phyloP scores from a whole-genome alignment of 2,113 vertebrate species.

The Monopterus albus region DNA sequence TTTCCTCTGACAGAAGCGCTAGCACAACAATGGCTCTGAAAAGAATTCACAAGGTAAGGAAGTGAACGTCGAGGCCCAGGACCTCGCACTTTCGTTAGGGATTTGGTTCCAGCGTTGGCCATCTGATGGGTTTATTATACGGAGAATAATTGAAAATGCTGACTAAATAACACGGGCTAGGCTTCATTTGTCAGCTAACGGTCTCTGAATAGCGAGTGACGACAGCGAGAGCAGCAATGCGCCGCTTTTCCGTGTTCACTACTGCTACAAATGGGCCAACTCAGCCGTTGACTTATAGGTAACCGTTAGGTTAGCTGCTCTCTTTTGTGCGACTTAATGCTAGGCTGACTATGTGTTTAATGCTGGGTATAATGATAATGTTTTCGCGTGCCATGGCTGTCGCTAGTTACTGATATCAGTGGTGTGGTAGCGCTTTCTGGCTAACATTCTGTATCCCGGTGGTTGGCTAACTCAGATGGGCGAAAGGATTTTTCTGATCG shows the following conservation, averaged over 20 bases:
- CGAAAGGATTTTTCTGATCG: constrained; percentile 23
- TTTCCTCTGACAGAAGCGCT: constrained; percentile 85
- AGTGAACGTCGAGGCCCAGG: constrained; percentile 79
- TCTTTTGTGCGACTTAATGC: no score
- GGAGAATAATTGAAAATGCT: background rate
- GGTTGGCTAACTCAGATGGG: constrained; percentile 49
- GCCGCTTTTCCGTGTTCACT: constrained; percentile 50
- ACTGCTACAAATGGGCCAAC: constrained; percentile 48
- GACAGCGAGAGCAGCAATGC: constrained; percentile 62
- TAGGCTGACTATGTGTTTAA: no score
- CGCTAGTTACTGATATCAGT: background rate
- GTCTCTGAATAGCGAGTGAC: constrained; percentile 52
- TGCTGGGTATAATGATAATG: accelerated
- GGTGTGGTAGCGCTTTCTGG: constrained; percentile 16
- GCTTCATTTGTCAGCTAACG: constrained; percentile 44
- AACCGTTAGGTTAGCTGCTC: background rate
- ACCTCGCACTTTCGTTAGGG: constrained; percentile 58
- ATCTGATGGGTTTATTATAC: background rate
- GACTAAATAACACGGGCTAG: background rate
- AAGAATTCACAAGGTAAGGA: constrained; percentile 96
- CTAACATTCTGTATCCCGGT: constrained; percentile 40
- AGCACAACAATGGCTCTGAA: constrained; percentile 94
- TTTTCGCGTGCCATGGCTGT: background rate
- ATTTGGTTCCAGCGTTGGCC: background rate
- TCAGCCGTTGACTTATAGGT: background rate